Percentiles rank a stretch among this genome's conserved stretches.
phyloP scores from a whole-genome alignment of 2,888 invertebrate species.

The Melinaea marsaeus region DNA sequence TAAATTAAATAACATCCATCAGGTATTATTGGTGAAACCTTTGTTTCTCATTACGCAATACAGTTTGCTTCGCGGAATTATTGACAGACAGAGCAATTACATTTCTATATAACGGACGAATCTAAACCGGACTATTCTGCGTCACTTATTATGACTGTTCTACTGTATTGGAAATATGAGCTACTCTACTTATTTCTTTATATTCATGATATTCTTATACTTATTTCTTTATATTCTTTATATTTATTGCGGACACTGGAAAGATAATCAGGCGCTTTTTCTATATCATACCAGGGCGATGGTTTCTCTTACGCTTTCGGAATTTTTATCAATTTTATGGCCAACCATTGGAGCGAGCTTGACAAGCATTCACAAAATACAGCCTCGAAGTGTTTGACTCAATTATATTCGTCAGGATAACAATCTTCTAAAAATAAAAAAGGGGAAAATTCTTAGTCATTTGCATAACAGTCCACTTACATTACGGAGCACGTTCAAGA shows the following conservation, averaged over 20 bases:
- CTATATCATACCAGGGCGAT: slow-evolving; percentile 44
- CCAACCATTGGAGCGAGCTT: slow-evolving; percentile 58
- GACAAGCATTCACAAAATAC: slow-evolving; percentile 63
- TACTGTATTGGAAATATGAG: not conserved
- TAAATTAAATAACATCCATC: slow-evolving; percentile 2
- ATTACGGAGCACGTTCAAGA: slow-evolving; percentile 32
- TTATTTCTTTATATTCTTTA: no score
- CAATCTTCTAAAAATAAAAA: slow-evolving; percentile 49
- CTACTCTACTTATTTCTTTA: not conserved
- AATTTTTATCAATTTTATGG: slow-evolving; percentile 75
- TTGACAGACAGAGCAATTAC: slow-evolving; percentile 20
- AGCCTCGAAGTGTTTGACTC: slow-evolving; percentile 53
- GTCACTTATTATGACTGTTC: not conserved
- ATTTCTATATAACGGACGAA: slow-evolving; percentile 16
- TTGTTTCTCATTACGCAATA: slow-evolving; percentile 11
- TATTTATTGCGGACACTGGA: no score
- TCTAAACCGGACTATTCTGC: slow-evolving; percentile 10
- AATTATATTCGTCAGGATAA: slow-evolving; percentile 56
- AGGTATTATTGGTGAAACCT: not conserved
- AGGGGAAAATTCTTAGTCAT: slow-evolving; percentile 37
- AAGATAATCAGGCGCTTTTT: slow-evolving; percentile 38
- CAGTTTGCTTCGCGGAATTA: slow-evolving; percentile 16
- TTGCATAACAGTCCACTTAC: slow-evolving; percentile 48
- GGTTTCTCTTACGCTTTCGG: slow-evolving; percentile 49
- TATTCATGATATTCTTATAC: no score